Evolutionary conservation across 2,797 vertebrate species (phyloP).

Genomic region (Chelon auratus): DNA sequence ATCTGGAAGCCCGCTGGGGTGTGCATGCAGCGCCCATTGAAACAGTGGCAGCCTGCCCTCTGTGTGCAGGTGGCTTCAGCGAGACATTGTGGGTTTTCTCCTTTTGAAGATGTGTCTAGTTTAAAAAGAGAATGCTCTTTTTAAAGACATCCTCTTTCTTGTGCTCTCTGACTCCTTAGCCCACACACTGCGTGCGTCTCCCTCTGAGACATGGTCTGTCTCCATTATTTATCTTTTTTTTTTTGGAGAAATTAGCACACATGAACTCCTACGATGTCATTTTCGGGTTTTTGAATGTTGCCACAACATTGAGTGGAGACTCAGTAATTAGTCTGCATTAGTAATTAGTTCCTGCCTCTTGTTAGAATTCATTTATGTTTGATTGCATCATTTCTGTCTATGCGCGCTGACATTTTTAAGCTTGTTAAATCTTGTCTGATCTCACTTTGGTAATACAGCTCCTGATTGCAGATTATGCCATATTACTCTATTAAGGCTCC

Average conservation of each 20-base stretch:
- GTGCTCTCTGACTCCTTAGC: constrained; percentile 34
- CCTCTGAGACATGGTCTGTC: constrained; percentile 17
- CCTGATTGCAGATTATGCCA: constrained; percentile 19
- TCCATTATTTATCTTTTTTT: constrained; percentile 20
- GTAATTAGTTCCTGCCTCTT: constrained; percentile 54
- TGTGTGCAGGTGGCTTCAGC: constrained; percentile 79
- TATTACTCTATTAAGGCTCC: neutral
- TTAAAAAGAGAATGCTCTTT: constrained; percentile 54
- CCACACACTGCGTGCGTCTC: constrained; percentile 12
- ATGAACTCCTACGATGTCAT: constrained; percentile 22
- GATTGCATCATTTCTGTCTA: constrained; percentile 54
- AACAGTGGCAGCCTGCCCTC: constrained; percentile 81
- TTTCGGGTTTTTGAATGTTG: constrained; percentile 31
- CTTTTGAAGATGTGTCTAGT: constrained; percentile 71
- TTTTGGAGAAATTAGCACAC: constrained; percentile 24
- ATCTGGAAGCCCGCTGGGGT: constrained; percentile 83
- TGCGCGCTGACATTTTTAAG: constrained; percentile 34
- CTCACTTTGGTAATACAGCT: constrained; percentile 26
- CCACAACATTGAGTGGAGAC: constrained; percentile 31
- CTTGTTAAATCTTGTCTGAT: constrained; percentile 41
- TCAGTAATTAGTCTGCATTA: constrained; percentile 50
- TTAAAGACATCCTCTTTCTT: constrained; percentile 48
- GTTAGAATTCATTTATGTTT: constrained; percentile 42
- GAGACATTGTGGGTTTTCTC: constrained; percentile 69
- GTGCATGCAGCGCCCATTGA: constrained; percentile 74